Evolutionary conservation across 1,140 invertebrate species (phyloP).

Genomic region (Leptinotarsa lineolata): DNA sequence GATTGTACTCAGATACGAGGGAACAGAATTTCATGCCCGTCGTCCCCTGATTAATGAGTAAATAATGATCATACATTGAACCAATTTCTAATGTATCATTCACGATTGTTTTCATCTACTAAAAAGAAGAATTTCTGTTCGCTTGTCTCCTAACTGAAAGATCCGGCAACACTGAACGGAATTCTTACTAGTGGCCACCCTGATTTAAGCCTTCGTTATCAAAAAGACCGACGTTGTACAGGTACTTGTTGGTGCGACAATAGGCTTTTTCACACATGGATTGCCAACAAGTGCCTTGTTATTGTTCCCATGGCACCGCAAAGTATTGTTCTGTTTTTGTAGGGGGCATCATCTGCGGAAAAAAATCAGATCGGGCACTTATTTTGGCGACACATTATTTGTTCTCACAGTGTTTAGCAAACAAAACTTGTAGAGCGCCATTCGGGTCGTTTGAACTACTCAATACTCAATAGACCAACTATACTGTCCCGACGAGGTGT

Average conservation of each 20-base stretch:
- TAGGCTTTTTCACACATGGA: constrained; percentile 28
- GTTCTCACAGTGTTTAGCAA: constrained; percentile 21
- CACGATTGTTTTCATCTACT: no score
- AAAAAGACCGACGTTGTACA: constrained; percentile 20
- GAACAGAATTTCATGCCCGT: no score
- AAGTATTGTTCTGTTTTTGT: constrained; percentile 18
- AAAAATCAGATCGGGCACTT: neutral
- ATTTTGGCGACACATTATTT: neutral
- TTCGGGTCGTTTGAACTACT: no score
- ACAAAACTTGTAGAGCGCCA: neutral
- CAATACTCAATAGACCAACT: no score
- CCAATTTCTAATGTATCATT: no score
- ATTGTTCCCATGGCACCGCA: constrained; percentile 23
- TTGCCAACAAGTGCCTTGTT: constrained; percentile 12
- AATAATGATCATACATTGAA: no score
- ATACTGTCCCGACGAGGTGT: no score
- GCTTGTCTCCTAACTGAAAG: no score
- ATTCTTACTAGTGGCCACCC: constrained; percentile 28
- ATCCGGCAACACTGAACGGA: neutral
- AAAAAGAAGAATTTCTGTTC: no score
- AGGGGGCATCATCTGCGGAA: neutral
- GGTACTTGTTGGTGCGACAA: constrained; percentile 23
- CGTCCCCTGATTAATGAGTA: no score
- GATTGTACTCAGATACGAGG: no score
- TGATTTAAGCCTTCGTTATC: constrained; percentile 32